Percentiles rank a stretch among this genome's conserved stretches.
phyloP scores from a whole-genome alignment of 2,113 vertebrate genomes.

The Seriola rivoliana region DNA sequence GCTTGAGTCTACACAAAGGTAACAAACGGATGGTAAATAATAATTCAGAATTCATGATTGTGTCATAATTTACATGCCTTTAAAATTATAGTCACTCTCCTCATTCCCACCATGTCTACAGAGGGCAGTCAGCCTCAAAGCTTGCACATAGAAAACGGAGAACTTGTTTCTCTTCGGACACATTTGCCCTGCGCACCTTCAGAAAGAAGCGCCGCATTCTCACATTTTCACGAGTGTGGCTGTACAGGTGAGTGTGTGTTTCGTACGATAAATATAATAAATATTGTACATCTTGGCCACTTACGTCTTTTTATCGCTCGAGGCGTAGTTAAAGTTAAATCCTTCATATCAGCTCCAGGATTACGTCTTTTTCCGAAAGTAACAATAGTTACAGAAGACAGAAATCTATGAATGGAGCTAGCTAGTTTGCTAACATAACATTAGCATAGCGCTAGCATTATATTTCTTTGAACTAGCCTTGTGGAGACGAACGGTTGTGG shows the following conservation, averaged over 20 bases:
- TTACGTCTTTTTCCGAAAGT: accelerated
- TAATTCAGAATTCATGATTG: background rate
- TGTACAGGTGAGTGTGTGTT: slow-evolving; percentile 72
- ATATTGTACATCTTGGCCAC: accelerated
- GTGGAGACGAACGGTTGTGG: background rate
- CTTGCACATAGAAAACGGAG: background rate
- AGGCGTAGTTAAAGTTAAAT: accelerated
- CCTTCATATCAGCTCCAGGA: accelerated
- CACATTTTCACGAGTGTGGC: slow-evolving; percentile 73
- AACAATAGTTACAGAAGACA: background rate
- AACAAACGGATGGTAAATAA: background rate
- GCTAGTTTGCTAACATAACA: slow-evolving; percentile 65
- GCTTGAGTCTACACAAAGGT: background rate
- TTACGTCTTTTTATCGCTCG: accelerated
- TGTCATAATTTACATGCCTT: background rate
- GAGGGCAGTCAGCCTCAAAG: slow-evolving; percentile 8
- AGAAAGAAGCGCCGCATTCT: slow-evolving; percentile 76
- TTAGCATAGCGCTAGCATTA: slow-evolving; percentile 45
- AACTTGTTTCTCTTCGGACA: slow-evolving; percentile 71
- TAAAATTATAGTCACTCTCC: background rate
- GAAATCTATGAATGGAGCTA: slow-evolving; percentile 56
- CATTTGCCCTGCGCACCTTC: slow-evolving; percentile 53
- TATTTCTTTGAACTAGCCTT: background rate
- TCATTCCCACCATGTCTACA: background rate
- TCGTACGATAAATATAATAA: background rate